These are phyloP conservation scores for Ptychobarbus kaznakovi DNA, from an alignment of 2,797 vertebrate species.

Conservation along the genomic window DNA sequence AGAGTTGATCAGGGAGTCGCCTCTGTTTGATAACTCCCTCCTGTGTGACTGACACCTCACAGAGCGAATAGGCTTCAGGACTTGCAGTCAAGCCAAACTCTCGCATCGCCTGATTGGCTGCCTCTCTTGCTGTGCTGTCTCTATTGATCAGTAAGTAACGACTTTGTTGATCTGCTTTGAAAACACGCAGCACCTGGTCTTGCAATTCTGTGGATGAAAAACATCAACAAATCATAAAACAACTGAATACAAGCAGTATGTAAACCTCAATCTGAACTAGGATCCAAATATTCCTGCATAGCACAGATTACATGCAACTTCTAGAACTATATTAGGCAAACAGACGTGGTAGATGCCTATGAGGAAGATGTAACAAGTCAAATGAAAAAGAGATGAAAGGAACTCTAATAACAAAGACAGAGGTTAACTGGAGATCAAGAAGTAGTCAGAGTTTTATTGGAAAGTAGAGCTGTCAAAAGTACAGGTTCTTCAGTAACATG, in stretches of 20 bases:
- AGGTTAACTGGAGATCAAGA: slow-evolving; percentile 11
- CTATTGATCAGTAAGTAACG: slow-evolving; percentile 99
- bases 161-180: slow-evolving; percentile 98
- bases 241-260: background rate
- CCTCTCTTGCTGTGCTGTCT: slow-evolving; percentile 96
- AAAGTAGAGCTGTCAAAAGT: background rate
- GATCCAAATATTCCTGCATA: slow-evolving; percentile 8
- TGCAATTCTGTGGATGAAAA: slow-evolving; percentile 84
- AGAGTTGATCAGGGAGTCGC: slow-evolving; percentile 94
- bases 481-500: background rate
- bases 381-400: background rate
- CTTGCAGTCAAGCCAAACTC: slow-evolving; percentile 93
- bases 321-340: slow-evolving; percentile 10
- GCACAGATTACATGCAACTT: slow-evolving; percentile 45
- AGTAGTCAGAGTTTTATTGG: background rate
- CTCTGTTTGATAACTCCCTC: slow-evolving; percentile 98
- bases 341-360: background rate
- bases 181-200: slow-evolving; percentile 96
- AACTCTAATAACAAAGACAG: background rate
- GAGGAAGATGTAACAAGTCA: slow-evolving; percentile 1
- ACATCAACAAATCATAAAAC: slow-evolving; percentile 20
- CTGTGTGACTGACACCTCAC: slow-evolving; percentile 95
- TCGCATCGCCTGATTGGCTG: slow-evolving; percentile 91
- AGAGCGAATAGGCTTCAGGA: slow-evolving; percentile 92
- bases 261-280: slow-evolving; percentile 17